Conservation (phyloP, 2,113 vertebrate species). For the Trogon surrucura region DNA sequence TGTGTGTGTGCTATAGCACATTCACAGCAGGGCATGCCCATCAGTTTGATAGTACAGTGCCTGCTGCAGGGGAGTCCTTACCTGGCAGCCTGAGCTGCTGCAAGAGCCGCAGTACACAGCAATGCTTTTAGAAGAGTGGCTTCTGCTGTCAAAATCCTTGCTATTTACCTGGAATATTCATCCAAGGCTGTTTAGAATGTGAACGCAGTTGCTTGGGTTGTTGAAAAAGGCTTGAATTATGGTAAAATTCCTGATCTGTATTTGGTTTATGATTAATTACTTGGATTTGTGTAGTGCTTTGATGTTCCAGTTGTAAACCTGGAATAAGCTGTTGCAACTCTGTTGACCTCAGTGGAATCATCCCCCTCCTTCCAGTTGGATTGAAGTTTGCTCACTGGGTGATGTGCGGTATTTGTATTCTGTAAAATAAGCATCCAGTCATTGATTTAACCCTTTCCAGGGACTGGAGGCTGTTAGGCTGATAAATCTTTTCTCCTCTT, state of each 20-base stretch:
- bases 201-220: neutral
- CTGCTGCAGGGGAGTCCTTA: neutral
- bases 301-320: neutral
- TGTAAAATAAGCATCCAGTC: neutral
- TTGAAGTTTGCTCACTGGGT: neutral
- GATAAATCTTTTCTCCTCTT: neutral
- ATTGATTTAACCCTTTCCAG: slow-evolving; percentile 18
- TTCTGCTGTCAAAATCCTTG: neutral
- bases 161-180: neutral
- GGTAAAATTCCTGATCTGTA: neutral
- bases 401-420: neutral
- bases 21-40: neutral
- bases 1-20: neutral
- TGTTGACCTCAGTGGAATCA: neutral
- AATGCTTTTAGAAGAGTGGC: neutral
- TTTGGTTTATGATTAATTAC: slow-evolving; percentile 24
- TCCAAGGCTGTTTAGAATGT: neutral
- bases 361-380: neutral
- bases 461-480: neutral
- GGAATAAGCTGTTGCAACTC: neutral
- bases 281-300: neutral
- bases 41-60: neutral
- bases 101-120: neutral
- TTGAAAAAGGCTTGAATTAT: neutral
- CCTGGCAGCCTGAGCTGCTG: neutral